Conservation (phyloP, 2,113 vertebrate genomes). For the Lichenostomus cassidix region DNA sequence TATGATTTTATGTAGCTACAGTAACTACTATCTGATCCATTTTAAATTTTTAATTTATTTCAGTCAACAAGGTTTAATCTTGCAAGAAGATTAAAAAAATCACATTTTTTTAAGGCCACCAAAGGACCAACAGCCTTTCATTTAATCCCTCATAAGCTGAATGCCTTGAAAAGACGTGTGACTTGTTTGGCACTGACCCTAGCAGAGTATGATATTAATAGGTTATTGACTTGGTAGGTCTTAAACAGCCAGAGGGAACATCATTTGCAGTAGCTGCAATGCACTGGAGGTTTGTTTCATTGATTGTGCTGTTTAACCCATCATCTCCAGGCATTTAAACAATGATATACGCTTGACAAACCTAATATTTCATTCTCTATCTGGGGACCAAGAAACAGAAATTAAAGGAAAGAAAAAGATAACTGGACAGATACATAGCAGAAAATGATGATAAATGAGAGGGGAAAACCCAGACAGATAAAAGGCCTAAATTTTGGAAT, state of each 20-base stretch:
- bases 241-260: slow-evolving; percentile 80
- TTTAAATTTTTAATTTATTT: slow-evolving; percentile 55
- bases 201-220: slow-evolving; percentile 84
- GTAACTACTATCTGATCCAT: slow-evolving; percentile 11
- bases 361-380: slow-evolving; percentile 85
- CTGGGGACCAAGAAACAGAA: slow-evolving; percentile 76
- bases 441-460: slow-evolving; percentile 77
- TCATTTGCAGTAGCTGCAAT: slow-evolving; percentile 74
- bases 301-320: slow-evolving; percentile 85
- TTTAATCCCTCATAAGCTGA: slow-evolving; percentile 61
- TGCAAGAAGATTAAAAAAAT: slow-evolving; percentile 40
- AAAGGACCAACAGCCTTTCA: slow-evolving; percentile 40
- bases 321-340: slow-evolving; percentile 83
- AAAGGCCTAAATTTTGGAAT: slow-evolving; percentile 55
- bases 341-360: slow-evolving; percentile 83
- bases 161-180: slow-evolving; percentile 68
- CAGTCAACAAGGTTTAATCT: slow-evolving; percentile 45
- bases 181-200: slow-evolving; percentile 74
- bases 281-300: slow-evolving; percentile 83
- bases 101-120: slow-evolving; percentile 43
- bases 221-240: slow-evolving; percentile 85
- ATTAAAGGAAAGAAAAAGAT: slow-evolving; percentile 76
- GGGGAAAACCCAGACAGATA: slow-evolving; percentile 45
- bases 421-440: slow-evolving; percentile 74
- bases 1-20: slow-evolving; percentile 18